Base-by-base conservation (phyloP, 2,113 vertebrate species). In the Xiphophorus couchianus region DNA sequence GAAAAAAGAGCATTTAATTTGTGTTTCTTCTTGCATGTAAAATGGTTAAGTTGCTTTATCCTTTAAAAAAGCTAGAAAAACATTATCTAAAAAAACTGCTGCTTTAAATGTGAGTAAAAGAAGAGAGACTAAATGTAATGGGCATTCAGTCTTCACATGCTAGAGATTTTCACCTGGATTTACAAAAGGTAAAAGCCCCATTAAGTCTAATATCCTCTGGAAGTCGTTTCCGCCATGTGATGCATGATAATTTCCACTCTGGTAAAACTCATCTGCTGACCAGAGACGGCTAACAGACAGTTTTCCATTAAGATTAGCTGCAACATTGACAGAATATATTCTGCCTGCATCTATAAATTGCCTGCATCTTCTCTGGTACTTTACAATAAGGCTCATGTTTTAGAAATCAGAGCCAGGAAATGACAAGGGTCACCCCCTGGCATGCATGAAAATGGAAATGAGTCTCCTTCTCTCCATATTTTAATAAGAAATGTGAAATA, bases 241-340 rank as follows among this genome's bases (percentile, higher is more conserved):
- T 39, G 31, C 31, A 31, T 33, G 29, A 31, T 22, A 17, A 64
- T 31, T 71, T 58, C 17, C 67, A 58, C 39, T 69, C 39, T 51
- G 61, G 27, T 42, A 77, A 31, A 29, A 58, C 42, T 58, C 25
- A 25, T n/a, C 44, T 37, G 35, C 62, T 22, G 31, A 65, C 61
- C n/a, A 48, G 30, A 54, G 60, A 44, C 27, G 76, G 29, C 65
- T 71, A 77, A 71, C 62, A 64, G 61, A 64, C 75, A 77, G 75
- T 42, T 39, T 77, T 31, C 31, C 62, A 25, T 22, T 58, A 19
- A 77, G 75, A 70, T 33, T 11, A 48, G 15, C 66, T 31, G 58
- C 54, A 33, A 66, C 30, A 51, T 48, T 5, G 35, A 60, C 33
- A 27, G 27, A 27, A 0, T 10, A 51, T 28, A 6, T 14, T 63